Conservation (phyloP, 2,888 invertebrate genomes). For the Stenodera caucasica region DNA sequence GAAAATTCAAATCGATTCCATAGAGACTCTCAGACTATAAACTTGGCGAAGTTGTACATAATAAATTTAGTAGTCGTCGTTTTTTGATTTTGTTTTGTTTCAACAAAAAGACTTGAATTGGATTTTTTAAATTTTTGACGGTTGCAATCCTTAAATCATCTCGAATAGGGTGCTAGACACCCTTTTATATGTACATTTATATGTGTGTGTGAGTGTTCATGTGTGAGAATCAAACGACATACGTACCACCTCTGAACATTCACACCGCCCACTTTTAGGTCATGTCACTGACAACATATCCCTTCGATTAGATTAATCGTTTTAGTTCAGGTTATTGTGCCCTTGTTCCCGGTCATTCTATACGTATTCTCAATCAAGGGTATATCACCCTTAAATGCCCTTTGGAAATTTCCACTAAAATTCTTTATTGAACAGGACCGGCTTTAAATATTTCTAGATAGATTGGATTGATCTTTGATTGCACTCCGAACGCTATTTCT, state of each 20-base stretch:
- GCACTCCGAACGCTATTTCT: no score
- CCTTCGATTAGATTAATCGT: constrained; percentile 8
- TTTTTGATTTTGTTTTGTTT: background rate
- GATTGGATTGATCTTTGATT: no score
- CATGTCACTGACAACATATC: background rate
- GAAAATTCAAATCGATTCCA: background rate
- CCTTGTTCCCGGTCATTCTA: background rate
- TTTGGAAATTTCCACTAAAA: no score
- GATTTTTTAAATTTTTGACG: no score
- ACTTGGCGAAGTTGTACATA: background rate
- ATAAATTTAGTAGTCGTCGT: no score
- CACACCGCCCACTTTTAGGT: background rate
- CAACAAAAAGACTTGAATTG: no score
- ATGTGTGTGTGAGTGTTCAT: background rate
- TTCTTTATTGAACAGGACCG: no score
- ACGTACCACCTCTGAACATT: background rate
- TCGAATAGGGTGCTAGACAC: background rate
- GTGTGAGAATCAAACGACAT: background rate
- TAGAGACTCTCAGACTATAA: background rate
- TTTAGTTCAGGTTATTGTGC: background rate
- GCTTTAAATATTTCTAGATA: no score
- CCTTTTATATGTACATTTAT: no score
- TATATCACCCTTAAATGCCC: no score
- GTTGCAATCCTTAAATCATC: no score
- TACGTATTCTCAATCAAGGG: background rate